phyloP scores from a whole-genome alignment of 2,113 vertebrate genomes.

The Oreochromis tanganicae region DNA sequence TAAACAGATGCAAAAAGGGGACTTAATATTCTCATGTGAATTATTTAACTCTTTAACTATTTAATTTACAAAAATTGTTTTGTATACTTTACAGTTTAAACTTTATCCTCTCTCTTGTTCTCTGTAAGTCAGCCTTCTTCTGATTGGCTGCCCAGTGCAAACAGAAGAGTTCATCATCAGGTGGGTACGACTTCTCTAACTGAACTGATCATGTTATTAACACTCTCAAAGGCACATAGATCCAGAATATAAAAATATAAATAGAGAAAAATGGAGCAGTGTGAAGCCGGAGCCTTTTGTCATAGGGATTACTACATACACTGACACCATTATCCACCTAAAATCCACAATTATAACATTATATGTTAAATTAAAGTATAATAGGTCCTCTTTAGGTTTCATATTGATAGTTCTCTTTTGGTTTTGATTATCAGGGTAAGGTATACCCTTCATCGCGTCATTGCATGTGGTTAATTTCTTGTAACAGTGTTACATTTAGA shows the following conservation, averaged over 20 bases:
- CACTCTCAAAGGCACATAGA: background rate
- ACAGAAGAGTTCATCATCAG: background rate
- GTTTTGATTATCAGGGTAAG: background rate
- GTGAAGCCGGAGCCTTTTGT: background rate
- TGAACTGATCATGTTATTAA: accelerated
- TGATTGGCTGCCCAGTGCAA: background rate
- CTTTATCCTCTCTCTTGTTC: background rate
- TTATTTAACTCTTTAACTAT: background rate
- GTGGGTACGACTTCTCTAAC: background rate
- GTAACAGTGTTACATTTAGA: background rate
- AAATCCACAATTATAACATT: background rate
- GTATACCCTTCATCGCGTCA: accelerated
- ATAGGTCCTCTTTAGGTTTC: background rate
- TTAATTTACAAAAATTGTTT: background rate
- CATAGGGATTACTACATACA: background rate
- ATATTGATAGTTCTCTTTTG: background rate
- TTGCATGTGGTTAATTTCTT: background rate
- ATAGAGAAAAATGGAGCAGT: accelerated
- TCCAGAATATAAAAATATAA: background rate
- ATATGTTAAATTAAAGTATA: background rate
- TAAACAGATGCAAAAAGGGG: background rate
- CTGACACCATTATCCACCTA: background rate
- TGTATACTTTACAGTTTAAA: background rate
- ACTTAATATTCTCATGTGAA: background rate
- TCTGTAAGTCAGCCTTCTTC: background rate